Evolutionary conservation across 2,888 invertebrate genomes (phyloP).

Genomic region (Troides oblongomaculatus): DNA sequence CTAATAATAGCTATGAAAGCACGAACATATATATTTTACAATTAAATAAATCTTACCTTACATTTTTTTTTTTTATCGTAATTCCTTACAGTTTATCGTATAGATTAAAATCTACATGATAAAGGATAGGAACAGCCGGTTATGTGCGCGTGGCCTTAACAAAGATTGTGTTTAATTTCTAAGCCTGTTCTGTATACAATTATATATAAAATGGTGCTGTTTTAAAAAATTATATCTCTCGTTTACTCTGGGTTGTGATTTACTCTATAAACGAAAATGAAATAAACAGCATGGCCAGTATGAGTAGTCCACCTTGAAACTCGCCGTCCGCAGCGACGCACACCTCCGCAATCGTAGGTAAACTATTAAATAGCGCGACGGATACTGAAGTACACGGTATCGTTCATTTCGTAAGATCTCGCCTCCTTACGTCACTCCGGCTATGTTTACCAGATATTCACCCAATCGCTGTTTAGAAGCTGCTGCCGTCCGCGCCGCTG

Average conservation of each 20-base stretch:
- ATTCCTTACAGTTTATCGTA: no score
- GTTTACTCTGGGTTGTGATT: not conserved
- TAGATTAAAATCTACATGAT: no score
- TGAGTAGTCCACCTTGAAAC: constrained; percentile 65
- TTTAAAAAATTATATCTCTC: not conserved
- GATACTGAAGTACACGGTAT: constrained; percentile 48
- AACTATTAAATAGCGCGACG: constrained; percentile 56
- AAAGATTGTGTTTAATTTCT: not conserved
- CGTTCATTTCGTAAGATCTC: constrained; percentile 62
- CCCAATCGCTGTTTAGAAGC: constrained; percentile 61
- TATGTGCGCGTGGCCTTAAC: not conserved
- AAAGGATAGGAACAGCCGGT: not conserved
- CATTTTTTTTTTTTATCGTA: no score
- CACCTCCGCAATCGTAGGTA: constrained; percentile 48
- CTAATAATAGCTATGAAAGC: constrained; percentile 10
- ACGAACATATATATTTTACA: not conserved
- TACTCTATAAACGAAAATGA: constrained; percentile 7
- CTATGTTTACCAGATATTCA: constrained; percentile 63
- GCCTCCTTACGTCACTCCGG: constrained; percentile 61
- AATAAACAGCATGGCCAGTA: constrained; percentile 12
- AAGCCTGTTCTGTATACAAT: not conserved
- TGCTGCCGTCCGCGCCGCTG: constrained; percentile 66
- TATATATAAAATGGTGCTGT: not conserved
- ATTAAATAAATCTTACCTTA: not conserved
- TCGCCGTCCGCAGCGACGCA: constrained; percentile 49